A percentile compares a stretch with the other conserved stretches of the same genome.
Evolutionary conservation across 2,113 vertebrate species (phyloP).

Genomic region (Spilogale gracilis): DNA sequence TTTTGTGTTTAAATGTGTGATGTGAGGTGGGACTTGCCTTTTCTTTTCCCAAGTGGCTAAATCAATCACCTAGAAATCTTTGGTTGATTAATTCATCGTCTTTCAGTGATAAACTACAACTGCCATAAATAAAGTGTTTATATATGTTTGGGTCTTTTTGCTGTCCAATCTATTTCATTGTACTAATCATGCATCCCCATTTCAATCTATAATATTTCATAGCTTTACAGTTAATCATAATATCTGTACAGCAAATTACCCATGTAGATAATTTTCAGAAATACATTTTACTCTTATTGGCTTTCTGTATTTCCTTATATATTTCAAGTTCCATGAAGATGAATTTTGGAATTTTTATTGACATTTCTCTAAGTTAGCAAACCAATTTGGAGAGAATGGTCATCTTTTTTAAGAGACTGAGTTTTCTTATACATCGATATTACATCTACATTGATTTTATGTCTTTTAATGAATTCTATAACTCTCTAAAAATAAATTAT

Average conservation of each 20-base stretch:
- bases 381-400: background rate
- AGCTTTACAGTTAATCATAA: background rate
- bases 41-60: background rate
- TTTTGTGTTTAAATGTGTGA: background rate
- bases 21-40: background rate
- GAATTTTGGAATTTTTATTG: background rate
- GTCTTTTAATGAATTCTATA: background rate
- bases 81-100: background rate
- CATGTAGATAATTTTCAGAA: background rate
- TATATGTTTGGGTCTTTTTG: background rate
- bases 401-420: background rate
- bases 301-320: background rate
- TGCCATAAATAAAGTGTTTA: background rate
- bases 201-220: background rate
- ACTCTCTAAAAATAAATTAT: background rate
- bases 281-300: background rate
- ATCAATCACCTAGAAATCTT: background rate
- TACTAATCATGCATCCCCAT: background rate
- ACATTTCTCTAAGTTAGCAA: background rate
- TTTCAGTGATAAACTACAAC: background rate
- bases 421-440: background rate
- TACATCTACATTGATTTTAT: background rate
- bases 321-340: background rate
- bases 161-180: background rate
- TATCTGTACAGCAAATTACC: background rate